phyloP scores from a whole-genome alignment of 2,113 vertebrate species.

The Oncorhynchus gorbuscha region DNA sequence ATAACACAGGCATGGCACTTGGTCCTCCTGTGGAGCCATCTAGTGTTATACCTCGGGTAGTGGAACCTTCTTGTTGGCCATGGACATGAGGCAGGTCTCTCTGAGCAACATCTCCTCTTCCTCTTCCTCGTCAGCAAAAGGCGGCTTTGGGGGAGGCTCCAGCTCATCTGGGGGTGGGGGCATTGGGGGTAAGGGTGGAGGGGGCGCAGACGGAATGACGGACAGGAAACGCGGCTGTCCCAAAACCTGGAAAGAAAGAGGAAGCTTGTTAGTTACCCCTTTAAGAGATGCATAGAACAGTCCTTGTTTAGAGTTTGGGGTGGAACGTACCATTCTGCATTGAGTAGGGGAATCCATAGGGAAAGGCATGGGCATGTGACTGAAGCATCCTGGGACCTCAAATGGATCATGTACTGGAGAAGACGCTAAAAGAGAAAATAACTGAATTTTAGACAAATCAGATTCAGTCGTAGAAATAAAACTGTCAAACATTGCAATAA shows the following conservation, averaged over 20 bases:
- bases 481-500: too few species aligned
- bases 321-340: conserved; percentile 49
- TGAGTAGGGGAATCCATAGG: conserved; percentile 32
- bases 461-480: too few species aligned
- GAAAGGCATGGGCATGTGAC: conserved; percentile 23
- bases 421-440: conserved; percentile 43
- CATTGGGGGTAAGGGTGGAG: conserved; percentile 85
- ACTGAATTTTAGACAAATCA: not conserved
- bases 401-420: conserved; percentile 52
- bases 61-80: conserved; percentile 85
- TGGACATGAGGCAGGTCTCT: conserved; percentile 92
- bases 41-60: conserved; percentile 75
- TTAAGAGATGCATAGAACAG: not conserved
- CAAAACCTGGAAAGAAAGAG: conserved; percentile 36
- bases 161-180: conserved; percentile 81
- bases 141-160: conserved; percentile 92
- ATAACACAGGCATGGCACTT: not conserved
- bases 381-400: not conserved
- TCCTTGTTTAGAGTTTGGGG: not conserved
- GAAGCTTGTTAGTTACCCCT: not conserved
- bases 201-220: conserved; percentile 60
- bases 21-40: not conserved
- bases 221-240: conserved; percentile 70
- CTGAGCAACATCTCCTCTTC: conserved; percentile 97
- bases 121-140: conserved; percentile 95